Evolutionary conservation across 53 echinoderm and acorn worm genomes (phyloP).

Genomic region (Apostichopus leukothele): DNA sequence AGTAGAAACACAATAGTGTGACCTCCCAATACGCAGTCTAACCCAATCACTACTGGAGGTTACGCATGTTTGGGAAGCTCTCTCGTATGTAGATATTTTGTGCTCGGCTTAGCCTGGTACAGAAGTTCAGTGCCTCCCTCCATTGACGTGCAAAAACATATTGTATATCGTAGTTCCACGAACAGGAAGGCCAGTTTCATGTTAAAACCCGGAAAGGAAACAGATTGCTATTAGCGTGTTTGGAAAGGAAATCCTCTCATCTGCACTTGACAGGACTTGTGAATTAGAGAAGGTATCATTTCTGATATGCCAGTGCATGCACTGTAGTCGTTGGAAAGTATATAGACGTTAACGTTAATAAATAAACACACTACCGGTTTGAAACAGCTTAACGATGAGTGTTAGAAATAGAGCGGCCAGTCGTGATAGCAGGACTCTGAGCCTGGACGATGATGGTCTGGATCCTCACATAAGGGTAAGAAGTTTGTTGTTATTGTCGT

Average conservation of each 20-base stretch:
- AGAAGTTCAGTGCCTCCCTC: neutral
- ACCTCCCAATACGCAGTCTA: no score
- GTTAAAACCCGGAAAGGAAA: neutral
- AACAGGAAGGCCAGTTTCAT: slow-evolving; percentile 9
- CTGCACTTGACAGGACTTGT: no score
- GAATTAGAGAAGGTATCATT: neutral
- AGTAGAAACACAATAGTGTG: no score
- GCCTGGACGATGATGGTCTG: slow-evolving; percentile 37
- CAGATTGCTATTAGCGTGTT: neutral
- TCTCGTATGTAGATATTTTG: neutral
- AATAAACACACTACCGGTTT: no score
- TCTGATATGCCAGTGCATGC: no score
- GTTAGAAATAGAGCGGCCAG: slow-evolving; percentile 14
- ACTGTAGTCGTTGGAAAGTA: no score
- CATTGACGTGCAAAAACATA: neutral
- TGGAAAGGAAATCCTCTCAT: neutral
- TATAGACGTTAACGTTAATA: no score
- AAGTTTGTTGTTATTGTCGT: neutral
- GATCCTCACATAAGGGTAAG: slow-evolving; percentile 41
- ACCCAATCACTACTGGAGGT: no score
- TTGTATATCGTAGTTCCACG: slow-evolving; percentile 3
- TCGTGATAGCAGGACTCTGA: neutral
- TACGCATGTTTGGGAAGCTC: no score
- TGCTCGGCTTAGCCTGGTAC: neutral
- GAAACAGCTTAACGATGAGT: neutral